Base-by-base conservation (phyloP, 2,797 vertebrate species). In the Enteromius fasciolatus region DNA sequence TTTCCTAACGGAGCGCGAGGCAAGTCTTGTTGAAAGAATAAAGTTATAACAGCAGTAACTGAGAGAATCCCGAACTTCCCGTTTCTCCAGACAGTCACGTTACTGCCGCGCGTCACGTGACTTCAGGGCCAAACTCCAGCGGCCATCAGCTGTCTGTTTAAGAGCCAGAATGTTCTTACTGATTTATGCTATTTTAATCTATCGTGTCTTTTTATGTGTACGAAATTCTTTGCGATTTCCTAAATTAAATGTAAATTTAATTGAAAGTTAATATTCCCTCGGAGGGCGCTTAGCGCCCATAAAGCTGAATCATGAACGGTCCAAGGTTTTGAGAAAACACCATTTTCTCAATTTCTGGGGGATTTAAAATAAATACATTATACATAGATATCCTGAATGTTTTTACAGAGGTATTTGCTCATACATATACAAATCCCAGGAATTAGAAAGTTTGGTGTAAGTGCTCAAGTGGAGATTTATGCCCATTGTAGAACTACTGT, bases 11-110 rank as follows among this genome's bases (percentile, higher is more conserved):
- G 44, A 12, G 5, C 31, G 3, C n/a, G 18, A 33, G 18, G 39
- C 5, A 18, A 1, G 2, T 39, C 14, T 50, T 20, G 17, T 5
- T 50, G 20, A 25, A 63, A 8, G 68, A 48, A 50, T 25, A 18
- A 20, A 63, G 54, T 61, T 48, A 0, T 3, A 44, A 4, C 36
- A 63, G 68, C 64, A 44, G 50, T 0, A 79, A 14, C 52, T 18
- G 28, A 17, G 41, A 48, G 54, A 73, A 81, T 50, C 69, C 64
- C 79, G 2, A 73, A 64, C 79, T 81, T 81, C 79, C 79, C 9
- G 69, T 73, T 81, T 63, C 54, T 63, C 17, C 25, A 36, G 41
- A 44, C 48, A 44, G 79, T 64, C 79, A 81, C 67, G 67, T 80
- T 23, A 80, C 67, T 59, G 52, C 18, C 0, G 66, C 25, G 20